phyloP scores from a whole-genome alignment of 2,888 invertebrate genomes.

The Pheosia gnoma region DNA sequence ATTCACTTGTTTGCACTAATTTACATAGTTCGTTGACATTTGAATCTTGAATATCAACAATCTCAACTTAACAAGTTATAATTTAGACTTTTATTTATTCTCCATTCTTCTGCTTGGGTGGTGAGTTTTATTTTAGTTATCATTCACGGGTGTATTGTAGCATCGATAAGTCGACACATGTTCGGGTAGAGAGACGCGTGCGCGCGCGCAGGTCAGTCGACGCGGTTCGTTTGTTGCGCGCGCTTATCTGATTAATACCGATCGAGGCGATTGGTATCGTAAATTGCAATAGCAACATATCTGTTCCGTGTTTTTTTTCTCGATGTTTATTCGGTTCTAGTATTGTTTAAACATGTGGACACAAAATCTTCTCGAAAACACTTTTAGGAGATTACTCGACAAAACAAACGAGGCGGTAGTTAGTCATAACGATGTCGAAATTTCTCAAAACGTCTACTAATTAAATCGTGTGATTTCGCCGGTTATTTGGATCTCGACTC shows the following conservation, averaged over 20 bases:
- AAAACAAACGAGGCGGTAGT: not conserved
- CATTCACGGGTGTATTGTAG: constrained; percentile 66
- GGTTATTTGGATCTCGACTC: constrained; percentile 66
- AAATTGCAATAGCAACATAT: not conserved
- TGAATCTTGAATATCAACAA: constrained; percentile 40
- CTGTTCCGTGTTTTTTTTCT: not conserved
- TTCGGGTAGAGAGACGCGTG: constrained; percentile 52
- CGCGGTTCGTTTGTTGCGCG: constrained; percentile 64
- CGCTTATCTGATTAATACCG: constrained; percentile 57
- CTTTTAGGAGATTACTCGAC: not conserved
- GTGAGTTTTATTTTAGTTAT: constrained; percentile 77
- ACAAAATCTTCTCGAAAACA: not conserved
- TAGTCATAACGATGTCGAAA: constrained; percentile 19
- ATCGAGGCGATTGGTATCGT: constrained; percentile 25
- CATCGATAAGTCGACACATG: constrained; percentile 59
- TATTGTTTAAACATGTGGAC: not conserved
- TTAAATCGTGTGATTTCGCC: constrained; percentile 61
- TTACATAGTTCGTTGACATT: constrained; percentile 38
- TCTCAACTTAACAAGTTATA: constrained; percentile 25
- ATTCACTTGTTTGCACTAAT: constrained; percentile 32
- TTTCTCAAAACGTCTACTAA: constrained; percentile 50
- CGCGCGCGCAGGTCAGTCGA: constrained; percentile 67
- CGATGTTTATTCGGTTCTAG: not conserved
- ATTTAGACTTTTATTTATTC: constrained; percentile 40
- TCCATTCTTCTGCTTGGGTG: constrained; percentile 64